Base-by-base conservation (phyloP, 2,797 vertebrate species). In the Diglossa cyanea region DNA sequence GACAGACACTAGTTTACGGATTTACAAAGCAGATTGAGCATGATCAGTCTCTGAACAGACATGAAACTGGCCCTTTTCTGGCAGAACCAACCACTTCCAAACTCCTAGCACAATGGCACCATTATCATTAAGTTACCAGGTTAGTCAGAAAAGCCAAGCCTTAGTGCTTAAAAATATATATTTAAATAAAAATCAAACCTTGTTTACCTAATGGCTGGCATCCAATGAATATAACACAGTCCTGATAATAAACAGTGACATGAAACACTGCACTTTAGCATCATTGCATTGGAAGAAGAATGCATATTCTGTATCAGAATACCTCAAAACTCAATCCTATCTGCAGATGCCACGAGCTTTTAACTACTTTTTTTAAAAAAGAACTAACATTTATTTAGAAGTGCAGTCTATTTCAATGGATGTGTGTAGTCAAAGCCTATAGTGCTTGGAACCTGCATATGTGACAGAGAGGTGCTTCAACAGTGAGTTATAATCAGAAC, bases 121-220 rank as follows among this genome's bases (percentile, higher is more conserved):
- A 13, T 85, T 80, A 75, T 11, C 53, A 62, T 75, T 35, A 80
- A 65, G 88, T 80, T 80, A 86, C 61, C 35, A 55, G 39, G 87
- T 95, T 77, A 96, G 92, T 91, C 61, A 90, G 91, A 91, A 13
- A 85, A 92, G 88, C 71, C 48, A 81, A 90, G 51, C 44, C 79
- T 95, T 94, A 95, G 77, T 88, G 63, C 54, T 90, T 79, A 63
- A 89, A 88, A 86, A 90, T 33, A 87, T 26, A 6, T 45, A 86
- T 81, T 84, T 90, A 73, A 92, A 93, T 50, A 93, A 90, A 92
- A 75, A 86, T 42, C 92, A 95, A 86, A 95, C 81, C 84, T 87
- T 94, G 28, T 90, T 96, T 94, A 96, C 87, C 86, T 95, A 94
- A 95, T 91, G 86, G 83, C 61, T 95, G 86, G 71, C 63, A 95